A percentile compares a stretch with the other conserved stretches of the same genome.
Conservation (phyloP, 1,140 invertebrate species). For the Argopecten irradians region DNA sequence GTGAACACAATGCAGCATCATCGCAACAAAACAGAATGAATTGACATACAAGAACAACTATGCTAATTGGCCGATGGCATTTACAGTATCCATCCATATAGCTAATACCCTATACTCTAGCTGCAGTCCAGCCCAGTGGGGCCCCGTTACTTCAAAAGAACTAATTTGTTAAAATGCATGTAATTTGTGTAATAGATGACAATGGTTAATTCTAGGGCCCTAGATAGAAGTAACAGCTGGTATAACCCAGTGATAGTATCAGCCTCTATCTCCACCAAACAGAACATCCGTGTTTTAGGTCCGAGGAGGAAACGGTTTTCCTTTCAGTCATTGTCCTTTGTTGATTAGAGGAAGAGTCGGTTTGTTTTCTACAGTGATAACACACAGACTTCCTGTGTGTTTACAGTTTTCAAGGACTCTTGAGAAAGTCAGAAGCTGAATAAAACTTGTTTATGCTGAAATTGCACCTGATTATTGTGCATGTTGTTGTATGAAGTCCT, state of each 20-base stretch:
- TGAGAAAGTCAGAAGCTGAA: background rate
- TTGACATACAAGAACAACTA: background rate
- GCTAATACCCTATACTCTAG: background rate
- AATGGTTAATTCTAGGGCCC: background rate
- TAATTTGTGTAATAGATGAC: conserved; percentile 17
- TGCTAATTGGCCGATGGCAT: background rate
- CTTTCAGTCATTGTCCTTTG: background rate
- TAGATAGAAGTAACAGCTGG: background rate
- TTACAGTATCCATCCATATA: background rate
- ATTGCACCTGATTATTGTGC: background rate
- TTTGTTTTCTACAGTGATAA: background rate
- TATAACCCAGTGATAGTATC: background rate
- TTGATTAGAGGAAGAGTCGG: background rate
- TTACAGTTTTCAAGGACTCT: background rate
- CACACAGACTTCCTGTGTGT: background rate
- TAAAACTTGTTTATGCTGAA: background rate
- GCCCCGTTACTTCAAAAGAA: conserved; percentile 22
- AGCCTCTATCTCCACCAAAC: background rate
- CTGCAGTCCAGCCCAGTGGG: background rate
- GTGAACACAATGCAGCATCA: background rate
- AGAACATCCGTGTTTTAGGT: background rate
- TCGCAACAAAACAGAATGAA: background rate
- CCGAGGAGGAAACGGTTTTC: background rate
- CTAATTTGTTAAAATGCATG: conserved; percentile 18
- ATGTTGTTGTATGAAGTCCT: no score